Evolutionary conservation across 1,140 invertebrate genomes (phyloP).

Genomic region (Drosophila mayri): DNA sequence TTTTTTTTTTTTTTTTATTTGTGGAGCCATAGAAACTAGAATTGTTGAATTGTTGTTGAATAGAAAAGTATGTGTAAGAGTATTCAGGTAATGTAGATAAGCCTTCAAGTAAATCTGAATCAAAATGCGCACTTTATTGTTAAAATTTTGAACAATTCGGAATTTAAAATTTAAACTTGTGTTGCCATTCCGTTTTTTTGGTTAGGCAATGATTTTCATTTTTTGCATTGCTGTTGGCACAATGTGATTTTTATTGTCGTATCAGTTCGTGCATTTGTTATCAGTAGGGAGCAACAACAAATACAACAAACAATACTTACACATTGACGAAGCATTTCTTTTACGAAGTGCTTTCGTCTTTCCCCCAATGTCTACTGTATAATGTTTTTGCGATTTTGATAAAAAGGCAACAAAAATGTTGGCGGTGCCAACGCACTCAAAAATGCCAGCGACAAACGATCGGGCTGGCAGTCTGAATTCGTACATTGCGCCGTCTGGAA

Average conservation of each 20-base stretch:
- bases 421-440: constrained; percentile 65
- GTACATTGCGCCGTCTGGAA: constrained; percentile 58
- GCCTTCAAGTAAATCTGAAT: too few relatives aligned
- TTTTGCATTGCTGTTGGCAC: not conserved
- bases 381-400: constrained; percentile 68
- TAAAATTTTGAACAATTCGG: too few relatives aligned
- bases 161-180: not conserved
- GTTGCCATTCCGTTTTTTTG: constrained; percentile 11
- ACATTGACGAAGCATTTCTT: constrained; percentile 47
- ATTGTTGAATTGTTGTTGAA: not conserved
- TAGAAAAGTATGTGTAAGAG: too few relatives aligned
- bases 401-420: constrained; percentile 49
- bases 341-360: constrained; percentile 15
- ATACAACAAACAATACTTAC: constrained; percentile 5
- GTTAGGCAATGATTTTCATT: constrained; percentile 23
- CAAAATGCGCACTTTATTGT: not conserved
- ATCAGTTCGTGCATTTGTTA: constrained; percentile 58
- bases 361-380: constrained; percentile 16
- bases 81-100: too few relatives aligned
- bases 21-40: too few relatives aligned
- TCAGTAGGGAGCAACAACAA: constrained; percentile 31
- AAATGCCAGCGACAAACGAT: constrained; percentile 28
- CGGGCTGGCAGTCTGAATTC: constrained; percentile 50
- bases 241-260: constrained; percentile 44
- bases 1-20: too few relatives aligned